phyloP scores from a whole-genome alignment of 2,888 invertebrate species.

The Anoplius nigerrimus region DNA sequence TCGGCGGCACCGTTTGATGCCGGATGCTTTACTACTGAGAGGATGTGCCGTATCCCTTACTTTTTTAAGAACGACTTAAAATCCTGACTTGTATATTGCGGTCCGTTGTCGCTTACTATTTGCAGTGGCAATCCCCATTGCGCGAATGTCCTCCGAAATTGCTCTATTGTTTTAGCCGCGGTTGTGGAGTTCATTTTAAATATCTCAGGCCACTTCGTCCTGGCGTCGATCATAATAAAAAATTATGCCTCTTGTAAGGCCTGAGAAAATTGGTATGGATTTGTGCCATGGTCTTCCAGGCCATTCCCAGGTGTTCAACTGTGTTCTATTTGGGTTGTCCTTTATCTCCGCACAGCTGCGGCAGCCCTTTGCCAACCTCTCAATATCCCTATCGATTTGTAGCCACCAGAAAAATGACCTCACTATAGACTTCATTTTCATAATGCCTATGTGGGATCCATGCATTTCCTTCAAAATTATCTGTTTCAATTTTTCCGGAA shows the following conservation, averaged over 20 bases:
- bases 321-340: constrained; percentile 32
- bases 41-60: no score
- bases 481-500: constrained; percentile 44
- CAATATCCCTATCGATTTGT: constrained; percentile 47
- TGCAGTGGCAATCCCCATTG: no score
- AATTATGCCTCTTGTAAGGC: no score
- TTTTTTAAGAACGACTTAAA: no score
- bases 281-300: constrained; percentile 42
- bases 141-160: no score
- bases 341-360: constrained; percentile 34
- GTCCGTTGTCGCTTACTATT: no score
- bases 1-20: no score
- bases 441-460: constrained; percentile 50
- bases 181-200: constrained; percentile 35
- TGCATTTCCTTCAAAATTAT: constrained; percentile 54
- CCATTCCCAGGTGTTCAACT: constrained; percentile 40
- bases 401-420: constrained; percentile 58
- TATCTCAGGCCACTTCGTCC: constrained; percentile 50
- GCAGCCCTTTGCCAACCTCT: constrained; percentile 30
- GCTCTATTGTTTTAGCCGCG: no score
- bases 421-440: constrained; percentile 56
- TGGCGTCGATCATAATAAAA: constrained; percentile 47
- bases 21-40: no score
- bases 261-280: constrained; percentile 46
- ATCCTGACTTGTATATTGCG: no score